These are phyloP conservation scores for Drosophila asahinai DNA, from an alignment of 1,140 invertebrate genomes.

Conservation along the genomic window DNA sequence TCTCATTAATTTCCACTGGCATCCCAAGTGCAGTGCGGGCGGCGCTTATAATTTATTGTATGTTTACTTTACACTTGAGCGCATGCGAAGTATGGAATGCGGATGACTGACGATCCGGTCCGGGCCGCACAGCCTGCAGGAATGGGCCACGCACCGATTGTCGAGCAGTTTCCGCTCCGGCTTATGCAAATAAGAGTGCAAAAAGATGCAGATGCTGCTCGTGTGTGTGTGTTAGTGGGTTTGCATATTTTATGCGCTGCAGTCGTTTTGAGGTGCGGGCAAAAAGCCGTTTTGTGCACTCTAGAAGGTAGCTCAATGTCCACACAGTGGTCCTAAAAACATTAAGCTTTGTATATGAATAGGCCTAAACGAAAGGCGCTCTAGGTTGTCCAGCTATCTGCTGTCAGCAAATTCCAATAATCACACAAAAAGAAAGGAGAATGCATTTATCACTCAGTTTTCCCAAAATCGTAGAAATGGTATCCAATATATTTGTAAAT, in stretches of 20 bases:
- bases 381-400: background rate
- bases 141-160: constrained; percentile 65
- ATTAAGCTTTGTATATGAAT: background rate
- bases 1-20: constrained; percentile 75
- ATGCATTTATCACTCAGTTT: too few relatives aligned
- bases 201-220: constrained; percentile 48
- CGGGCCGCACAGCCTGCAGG: constrained; percentile 9
- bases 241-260: constrained; percentile 76
- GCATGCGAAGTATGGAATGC: constrained; percentile 38
- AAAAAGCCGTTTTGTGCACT: constrained; percentile 38
- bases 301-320: constrained; percentile 13
- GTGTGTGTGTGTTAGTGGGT: constrained; percentile 6
- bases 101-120: constrained; percentile 14
- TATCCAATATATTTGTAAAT: too few relatives aligned
- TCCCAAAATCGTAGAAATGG: too few relatives aligned
- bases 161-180: constrained; percentile 37
- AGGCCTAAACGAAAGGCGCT: background rate
- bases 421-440: too few relatives aligned
- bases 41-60: constrained; percentile 75
- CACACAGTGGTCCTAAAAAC: constrained; percentile 30
- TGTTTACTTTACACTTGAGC: constrained; percentile 75
- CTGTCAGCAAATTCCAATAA: too few relatives aligned
- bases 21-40: constrained; percentile 41
- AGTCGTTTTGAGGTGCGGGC: constrained; percentile 67
- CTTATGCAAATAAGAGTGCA: constrained; percentile 69